Conservation (phyloP, 2,888 invertebrate species). For the Ornithoptera priamus region DNA sequence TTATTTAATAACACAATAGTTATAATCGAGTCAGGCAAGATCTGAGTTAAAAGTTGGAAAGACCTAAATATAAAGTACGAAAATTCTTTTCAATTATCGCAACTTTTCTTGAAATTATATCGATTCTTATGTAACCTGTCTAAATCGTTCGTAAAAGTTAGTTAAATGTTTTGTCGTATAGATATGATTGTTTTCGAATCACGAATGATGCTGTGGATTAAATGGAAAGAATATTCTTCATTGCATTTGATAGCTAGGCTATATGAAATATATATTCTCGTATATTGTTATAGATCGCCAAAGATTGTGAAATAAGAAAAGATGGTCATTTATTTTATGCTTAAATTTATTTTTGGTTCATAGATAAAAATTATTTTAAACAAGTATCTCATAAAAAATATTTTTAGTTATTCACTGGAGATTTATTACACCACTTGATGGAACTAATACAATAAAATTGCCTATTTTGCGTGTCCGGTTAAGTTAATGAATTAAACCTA, state of each 20-base stretch:
- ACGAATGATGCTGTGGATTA: constrained; percentile 32
- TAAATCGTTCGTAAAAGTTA: constrained; percentile 23
- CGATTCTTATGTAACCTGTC: constrained; percentile 26
- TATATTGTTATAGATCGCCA: constrained; percentile 77
- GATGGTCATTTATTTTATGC: constrained; percentile 64
- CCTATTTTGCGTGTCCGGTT: constrained; percentile 73
- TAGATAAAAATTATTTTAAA: constrained; percentile 34
- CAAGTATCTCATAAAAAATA: constrained; percentile 41
- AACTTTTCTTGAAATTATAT: constrained; percentile 22
- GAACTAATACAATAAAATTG: constrained; percentile 75
- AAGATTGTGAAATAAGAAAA: constrained; percentile 70
- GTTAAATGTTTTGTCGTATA: constrained; percentile 25
- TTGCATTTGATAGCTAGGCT: constrained; percentile 58
- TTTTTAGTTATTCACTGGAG: constrained; percentile 51
- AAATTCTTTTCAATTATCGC: constrained; percentile 16
- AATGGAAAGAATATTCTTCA: constrained; percentile 39
- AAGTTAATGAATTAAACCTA: constrained; percentile 65
- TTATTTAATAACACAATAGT: constrained; percentile 13
- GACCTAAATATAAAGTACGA: background rate
- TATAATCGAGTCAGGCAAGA: background rate
- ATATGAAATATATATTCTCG: constrained; percentile 58
- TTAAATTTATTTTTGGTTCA: constrained; percentile 44
- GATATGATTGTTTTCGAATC: constrained; percentile 23
- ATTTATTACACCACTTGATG: constrained; percentile 58
- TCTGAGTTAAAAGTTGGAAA: constrained; percentile 27